A percentile compares a stretch with the other conserved stretches of the same genome.
Evolutionary conservation across 2,888 invertebrate species (phyloP).

Genomic region (Amaurobius ferox): DNA sequence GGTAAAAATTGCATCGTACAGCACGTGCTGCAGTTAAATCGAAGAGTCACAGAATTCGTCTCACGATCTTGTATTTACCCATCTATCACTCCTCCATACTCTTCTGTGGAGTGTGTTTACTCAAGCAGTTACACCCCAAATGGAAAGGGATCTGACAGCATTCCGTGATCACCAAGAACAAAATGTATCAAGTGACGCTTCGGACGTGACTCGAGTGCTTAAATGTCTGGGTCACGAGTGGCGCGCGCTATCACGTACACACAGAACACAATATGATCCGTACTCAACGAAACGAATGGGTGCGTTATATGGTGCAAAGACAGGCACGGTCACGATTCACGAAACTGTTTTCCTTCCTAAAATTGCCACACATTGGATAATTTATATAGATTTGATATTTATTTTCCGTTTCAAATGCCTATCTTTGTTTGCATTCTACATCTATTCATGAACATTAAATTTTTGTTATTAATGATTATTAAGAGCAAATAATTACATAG

Average conservation of each 20-base stretch:
- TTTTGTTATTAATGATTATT: no score
- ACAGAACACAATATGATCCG: neutral
- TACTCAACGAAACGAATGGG: neutral
- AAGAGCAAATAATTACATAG: no score
- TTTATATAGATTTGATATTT: no score
- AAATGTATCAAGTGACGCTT: conserved; percentile 51
- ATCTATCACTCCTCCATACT: conserved; percentile 15
- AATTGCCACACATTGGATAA: no score
- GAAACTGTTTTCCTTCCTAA: neutral
- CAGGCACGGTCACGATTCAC: neutral
- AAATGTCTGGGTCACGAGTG: conserved; percentile 44
- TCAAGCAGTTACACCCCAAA: conserved; percentile 34
- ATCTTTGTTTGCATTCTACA: no score
- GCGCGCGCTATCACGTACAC: conserved; percentile 33
- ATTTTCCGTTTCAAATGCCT: no score
- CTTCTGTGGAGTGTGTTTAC: conserved; percentile 15
- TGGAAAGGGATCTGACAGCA: conserved; percentile 28
- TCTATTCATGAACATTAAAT: no score
- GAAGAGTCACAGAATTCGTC: neutral
- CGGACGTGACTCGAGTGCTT: conserved; percentile 49
- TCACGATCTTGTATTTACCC: conserved; percentile 27
- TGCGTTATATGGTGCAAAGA: neutral
- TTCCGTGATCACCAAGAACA: conserved; percentile 37
- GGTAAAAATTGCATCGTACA: neutral
- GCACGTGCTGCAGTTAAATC: neutral